Evolutionary conservation across 2,113 vertebrate species (phyloP).

Genomic region (Xiphorhynchus elegans): DNA sequence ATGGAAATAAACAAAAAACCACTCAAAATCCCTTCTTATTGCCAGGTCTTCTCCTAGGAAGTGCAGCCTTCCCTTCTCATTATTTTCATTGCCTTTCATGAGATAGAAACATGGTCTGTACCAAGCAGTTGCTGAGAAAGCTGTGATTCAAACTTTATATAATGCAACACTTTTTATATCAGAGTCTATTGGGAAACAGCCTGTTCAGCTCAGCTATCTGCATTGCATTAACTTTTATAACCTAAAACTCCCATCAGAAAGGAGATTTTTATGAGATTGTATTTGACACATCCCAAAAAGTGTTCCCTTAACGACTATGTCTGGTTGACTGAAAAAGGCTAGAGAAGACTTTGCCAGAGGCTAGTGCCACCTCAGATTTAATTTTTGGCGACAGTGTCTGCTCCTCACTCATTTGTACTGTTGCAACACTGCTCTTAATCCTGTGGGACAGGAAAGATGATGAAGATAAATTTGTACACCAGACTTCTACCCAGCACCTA

Average conservation of each 20-base stretch:
- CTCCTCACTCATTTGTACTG: neutral
- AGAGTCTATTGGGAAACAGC: neutral
- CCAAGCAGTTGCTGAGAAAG: slow-evolving; percentile 6
- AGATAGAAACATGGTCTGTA: neutral
- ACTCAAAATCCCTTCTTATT: neutral
- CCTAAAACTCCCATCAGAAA: neutral
- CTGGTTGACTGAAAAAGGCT: slow-evolving; percentile 13
- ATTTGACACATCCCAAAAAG: slow-evolving; percentile 28
- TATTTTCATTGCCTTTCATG: neutral
- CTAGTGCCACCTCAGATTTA: slow-evolving; percentile 33
- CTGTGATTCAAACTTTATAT: neutral
- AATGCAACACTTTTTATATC: neutral
- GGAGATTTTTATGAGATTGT: neutral
- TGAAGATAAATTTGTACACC: neutral
- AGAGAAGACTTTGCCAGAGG: slow-evolving; percentile 11
- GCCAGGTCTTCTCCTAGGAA: neutral
- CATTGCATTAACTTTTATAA: slow-evolving; percentile 11
- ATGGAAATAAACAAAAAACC: no score
- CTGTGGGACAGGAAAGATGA: neutral
- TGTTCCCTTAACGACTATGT: neutral
- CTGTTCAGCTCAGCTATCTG: neutral
- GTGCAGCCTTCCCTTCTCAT: neutral
- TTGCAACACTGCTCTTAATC: neutral
- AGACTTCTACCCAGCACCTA: neutral
- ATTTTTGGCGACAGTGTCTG: neutral